Evolutionary conservation across 64 coral and sea anemone species (phyloP), one percentile per base, ranked within the genome.

Genomic region (Stylophora pistillata): DNA sequence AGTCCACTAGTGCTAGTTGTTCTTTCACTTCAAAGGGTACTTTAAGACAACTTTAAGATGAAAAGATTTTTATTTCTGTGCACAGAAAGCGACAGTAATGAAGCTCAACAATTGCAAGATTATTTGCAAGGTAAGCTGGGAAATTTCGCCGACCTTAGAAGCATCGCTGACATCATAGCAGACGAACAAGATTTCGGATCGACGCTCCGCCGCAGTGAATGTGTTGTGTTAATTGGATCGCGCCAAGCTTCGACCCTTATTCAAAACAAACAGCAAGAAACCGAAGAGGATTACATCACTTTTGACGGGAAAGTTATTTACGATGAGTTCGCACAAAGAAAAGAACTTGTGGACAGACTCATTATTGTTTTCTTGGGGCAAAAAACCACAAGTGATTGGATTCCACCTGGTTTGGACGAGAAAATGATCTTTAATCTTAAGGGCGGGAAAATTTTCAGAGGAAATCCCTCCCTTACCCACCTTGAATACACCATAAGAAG

Each of bases 81-180:
- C 62, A 76, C 64, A 5, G 28, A 55, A 34, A 82, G 78, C 60
- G 88, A 90, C 65, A 63, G 55, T 11, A 65, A 62, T 12, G 74
- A 90, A 34, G 79, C 76, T 74, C 70, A 90, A 78, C 47, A 72
- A 55, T 52, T 90, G 37, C 81, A 21, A 55, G 88, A 90, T 54
- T 18, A 28, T 73, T 55, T 90, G 72, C 88, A 82, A 73, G 28
- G 26, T 16, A 82, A 58, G 53, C 64, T 90, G n/a, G 16, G 88
- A 57, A 64, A 63, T 2, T 37, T 53, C 4, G 76, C 54, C 15
- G 56, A 90, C 30, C 12, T 90, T 16, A 82, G 18, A 18, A 90
- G 31, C 9, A 58, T 81, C 37, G 62, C 54, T 30, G 88, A 81
- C 4, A 30, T 78, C 17, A 0, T 90, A 58, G 88, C 88, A 10